Percentiles rank a stretch among this genome's conserved stretches.
phyloP scores from a whole-genome alignment of 2,888 invertebrate species.

The Saturnia japonica region DNA sequence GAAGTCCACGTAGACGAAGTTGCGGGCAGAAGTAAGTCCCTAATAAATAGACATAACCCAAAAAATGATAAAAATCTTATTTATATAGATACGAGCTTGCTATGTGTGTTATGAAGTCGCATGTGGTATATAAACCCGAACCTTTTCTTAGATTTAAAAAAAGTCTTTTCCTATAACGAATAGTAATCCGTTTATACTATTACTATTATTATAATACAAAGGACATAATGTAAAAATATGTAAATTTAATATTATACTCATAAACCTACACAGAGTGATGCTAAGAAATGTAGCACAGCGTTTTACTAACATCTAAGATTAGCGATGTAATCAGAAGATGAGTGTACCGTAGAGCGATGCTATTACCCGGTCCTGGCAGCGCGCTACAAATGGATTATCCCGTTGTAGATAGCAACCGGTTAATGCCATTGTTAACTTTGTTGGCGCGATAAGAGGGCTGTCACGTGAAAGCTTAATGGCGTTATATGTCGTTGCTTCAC shows the following conservation, averaged over 20 bases:
- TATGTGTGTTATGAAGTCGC: too few species aligned
- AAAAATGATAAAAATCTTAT: too few species aligned
- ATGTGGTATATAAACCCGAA: neutral
- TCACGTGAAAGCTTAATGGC: slow-evolving; percentile 8
- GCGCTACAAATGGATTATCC: slow-evolving; percentile 18
- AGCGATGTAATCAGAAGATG: slow-evolving; percentile 16
- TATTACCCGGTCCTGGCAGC: slow-evolving; percentile 18
- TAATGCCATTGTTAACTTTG: slow-evolving; percentile 20
- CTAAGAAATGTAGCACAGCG: neutral
- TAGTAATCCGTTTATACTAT: too few species aligned
- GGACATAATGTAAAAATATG: too few species aligned
- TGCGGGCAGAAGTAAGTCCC: too few species aligned
- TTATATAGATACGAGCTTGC: too few species aligned
- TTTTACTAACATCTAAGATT: neutral
- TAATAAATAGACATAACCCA: too few species aligned
- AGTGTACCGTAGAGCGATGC: slow-evolving; percentile 3
- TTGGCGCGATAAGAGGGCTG: slow-evolving; percentile 12
- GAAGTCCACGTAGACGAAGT: too few species aligned
- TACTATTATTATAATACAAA: too few species aligned
- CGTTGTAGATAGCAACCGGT: slow-evolving; percentile 13
- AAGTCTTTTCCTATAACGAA: too few species aligned
- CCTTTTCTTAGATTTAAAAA: too few species aligned
- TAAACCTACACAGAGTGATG: neutral
- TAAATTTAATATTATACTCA: too few species aligned
- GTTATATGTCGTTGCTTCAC: neutral